Percentiles rank a stretch among this genome's conserved stretches.
These are phyloP conservation scores for Botia kubotai DNA, from an alignment of 2,797 vertebrate species.

Conservation along the genomic window DNA sequence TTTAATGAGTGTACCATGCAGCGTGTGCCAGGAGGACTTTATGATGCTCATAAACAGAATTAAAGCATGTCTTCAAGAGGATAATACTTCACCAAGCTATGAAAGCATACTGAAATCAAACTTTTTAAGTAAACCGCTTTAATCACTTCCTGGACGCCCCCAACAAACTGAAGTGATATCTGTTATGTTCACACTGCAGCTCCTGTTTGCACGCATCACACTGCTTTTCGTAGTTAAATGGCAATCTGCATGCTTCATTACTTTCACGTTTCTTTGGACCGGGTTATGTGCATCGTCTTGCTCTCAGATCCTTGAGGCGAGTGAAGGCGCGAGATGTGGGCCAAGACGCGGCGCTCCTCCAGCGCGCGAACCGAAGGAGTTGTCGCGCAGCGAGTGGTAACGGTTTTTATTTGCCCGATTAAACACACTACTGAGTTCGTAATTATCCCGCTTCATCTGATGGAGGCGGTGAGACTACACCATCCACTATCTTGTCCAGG, in stretches of 20 bases:
- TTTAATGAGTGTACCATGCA: constrained; percentile 68
- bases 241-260: constrained; percentile 37
- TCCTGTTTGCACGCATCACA: not conserved
- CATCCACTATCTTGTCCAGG: constrained; percentile 48
- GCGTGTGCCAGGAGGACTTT: constrained; percentile 74
- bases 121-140: constrained; percentile 9
- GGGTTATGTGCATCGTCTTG: constrained; percentile 21
- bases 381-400: constrained; percentile 50
- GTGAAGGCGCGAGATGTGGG: constrained; percentile 9
- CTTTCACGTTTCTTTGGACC: not conserved
- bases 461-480: constrained; percentile 56
- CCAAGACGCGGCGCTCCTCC: not conserved
- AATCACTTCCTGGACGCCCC: constrained; percentile 1
- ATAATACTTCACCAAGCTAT: constrained; percentile 60
- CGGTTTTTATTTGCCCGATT: constrained; percentile 56
- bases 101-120: constrained; percentile 15
- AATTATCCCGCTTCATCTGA: constrained; percentile 68
- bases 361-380: constrained; percentile 34
- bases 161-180: not conserved
- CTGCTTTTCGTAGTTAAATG: constrained; percentile 6
- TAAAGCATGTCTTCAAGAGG: constrained; percentile 70
- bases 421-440: constrained; percentile 62
- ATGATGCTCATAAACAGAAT: constrained; percentile 75
- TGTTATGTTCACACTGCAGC: too few species aligned
- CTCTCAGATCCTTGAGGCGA: constrained; percentile 28